Conservation (phyloP, 2,113 vertebrate genomes). For the Archilochus colubris region DNA sequence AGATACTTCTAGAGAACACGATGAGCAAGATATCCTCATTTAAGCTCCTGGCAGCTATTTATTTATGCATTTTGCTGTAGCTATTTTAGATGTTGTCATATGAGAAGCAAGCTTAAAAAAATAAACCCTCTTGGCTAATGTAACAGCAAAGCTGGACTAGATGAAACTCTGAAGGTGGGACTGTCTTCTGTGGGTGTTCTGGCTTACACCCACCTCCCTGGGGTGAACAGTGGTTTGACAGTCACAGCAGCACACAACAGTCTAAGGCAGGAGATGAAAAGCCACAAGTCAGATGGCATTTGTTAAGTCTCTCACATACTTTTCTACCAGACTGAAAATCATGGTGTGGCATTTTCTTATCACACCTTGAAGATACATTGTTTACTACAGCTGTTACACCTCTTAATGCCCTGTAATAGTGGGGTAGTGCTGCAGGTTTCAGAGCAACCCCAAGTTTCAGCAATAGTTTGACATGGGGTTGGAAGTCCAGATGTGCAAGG, state of each 20-base stretch:
- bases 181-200: neutral
- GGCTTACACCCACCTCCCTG: neutral
- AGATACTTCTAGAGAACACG: neutral
- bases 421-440: neutral
- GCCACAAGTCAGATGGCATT: neutral
- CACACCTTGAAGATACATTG: neutral
- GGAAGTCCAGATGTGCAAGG: conserved; percentile 30
- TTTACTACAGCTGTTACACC: neutral
- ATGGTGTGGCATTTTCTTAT: neutral
- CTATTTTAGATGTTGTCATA: conserved; percentile 52
- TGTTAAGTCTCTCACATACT: neutral
- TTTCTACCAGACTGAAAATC: neutral
- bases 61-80: neutral
- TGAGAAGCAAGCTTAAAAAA: conserved; percentile 31
- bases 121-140: neutral
- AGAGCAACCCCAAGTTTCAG: neutral
- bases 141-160: conserved; percentile 7
- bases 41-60: conserved; percentile 26
- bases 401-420: neutral
- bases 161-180: neutral
- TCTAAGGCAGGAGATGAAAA: neutral
- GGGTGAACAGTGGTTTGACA: neutral
- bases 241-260: neutral
- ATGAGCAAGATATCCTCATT: conserved; percentile 17
- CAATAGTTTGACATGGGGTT: neutral